A percentile compares a stretch with the other conserved stretches of the same genome.
Evolutionary conservation across 2,113 vertebrate genomes (phyloP).

Genomic region (Pluvialis apricaria): DNA sequence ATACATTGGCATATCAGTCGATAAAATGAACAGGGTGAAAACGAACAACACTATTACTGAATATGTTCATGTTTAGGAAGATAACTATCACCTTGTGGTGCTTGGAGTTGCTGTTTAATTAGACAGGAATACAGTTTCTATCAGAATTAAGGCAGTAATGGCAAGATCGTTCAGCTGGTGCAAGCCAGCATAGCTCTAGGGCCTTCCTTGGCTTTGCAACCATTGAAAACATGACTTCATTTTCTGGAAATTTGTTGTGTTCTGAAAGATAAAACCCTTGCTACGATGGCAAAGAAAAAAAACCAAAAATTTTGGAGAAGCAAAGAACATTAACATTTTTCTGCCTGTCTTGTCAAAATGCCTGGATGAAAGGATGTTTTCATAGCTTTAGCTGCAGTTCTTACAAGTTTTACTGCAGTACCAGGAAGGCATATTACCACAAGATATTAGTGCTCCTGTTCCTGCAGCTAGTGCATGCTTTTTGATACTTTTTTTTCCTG

Average conservation of each 20-base stretch:
- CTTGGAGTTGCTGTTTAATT: background rate
- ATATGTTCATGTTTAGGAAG: background rate
- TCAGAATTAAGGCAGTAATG: background rate
- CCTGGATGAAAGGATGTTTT: background rate
- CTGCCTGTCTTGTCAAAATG: background rate
- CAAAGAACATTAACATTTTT: background rate
- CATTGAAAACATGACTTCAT: background rate
- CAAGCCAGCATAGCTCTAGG: background rate
- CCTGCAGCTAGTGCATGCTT: background rate
- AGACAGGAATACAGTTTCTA: background rate
- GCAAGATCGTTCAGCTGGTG: background rate
- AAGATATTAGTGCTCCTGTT: background rate
- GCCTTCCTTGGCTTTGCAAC: background rate
- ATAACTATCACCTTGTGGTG: background rate
- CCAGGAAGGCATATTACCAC: background rate
- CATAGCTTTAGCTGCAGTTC: background rate
- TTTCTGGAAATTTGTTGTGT: background rate
- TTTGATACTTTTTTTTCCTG: background rate
- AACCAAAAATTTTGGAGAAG: background rate
- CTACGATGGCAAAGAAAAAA: background rate
- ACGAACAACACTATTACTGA: background rate
- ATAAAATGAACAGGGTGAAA: background rate
- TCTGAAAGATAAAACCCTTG: background rate
- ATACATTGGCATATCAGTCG: background rate
- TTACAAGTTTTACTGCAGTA: background rate